These are phyloP conservation scores for Melipona quadrifasciata DNA, from an alignment of 1,140 invertebrate species.

Conservation along the genomic window DNA sequence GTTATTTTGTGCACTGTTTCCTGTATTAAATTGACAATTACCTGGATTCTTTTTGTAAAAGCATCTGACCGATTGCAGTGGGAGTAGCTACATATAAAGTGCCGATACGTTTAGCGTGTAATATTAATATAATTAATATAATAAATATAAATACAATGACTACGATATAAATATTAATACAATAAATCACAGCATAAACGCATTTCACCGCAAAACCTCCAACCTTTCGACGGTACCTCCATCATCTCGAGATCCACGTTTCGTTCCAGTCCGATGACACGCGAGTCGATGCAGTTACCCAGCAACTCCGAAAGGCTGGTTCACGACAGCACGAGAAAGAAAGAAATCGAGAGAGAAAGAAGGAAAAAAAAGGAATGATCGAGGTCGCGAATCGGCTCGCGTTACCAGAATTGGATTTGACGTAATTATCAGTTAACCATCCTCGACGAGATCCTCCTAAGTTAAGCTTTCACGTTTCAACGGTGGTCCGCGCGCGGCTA, in stretches of 20 bases:
- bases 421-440: constrained; percentile 56
- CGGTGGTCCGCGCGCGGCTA: not conserved
- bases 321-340: not conserved
- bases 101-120: no score
- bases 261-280: not conserved
- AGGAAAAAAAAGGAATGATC: not conserved
- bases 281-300: not conserved
- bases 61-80: no score
- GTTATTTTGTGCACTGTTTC: no score
- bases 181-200: no score
- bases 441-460: not conserved
- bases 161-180: no score
- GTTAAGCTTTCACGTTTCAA: constrained; percentile 6
- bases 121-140: no score
- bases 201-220: no score
- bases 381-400: constrained; percentile 10
- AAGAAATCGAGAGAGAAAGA: not conserved
- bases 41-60: no score
- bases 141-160: no score
- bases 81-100: no score
- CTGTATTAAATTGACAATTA: no score
- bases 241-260: not conserved
- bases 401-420: constrained; percentile 26
- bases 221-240: not conserved
- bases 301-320: not conserved